phyloP scores from a whole-genome alignment of 2,113 vertebrate genomes.

The Monarcha castaneiventris region DNA sequence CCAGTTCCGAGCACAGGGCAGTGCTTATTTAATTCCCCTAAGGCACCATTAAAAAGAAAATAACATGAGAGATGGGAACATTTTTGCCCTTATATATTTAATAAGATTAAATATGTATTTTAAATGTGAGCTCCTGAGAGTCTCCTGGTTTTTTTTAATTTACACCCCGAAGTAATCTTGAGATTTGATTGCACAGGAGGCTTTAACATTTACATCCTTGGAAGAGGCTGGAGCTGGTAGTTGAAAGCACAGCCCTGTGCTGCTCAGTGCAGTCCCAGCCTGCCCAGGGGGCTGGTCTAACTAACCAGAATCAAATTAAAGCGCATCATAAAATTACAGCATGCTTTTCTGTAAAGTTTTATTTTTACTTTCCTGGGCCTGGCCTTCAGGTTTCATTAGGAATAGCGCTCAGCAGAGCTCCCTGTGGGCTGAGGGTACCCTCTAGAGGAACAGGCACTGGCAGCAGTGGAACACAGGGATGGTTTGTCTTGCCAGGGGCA shows the following conservation, averaged over 20 bases:
- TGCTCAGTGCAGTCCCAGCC: constrained; percentile 23
- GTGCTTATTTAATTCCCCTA: not conserved
- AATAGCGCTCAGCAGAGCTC: constrained; percentile 24
- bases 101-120: constrained; percentile 19
- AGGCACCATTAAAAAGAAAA: not conserved
- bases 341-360: constrained; percentile 68
- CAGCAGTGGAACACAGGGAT: not conserved
- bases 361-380: constrained; percentile 33
- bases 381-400: constrained; percentile 61
- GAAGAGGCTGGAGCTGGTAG: not conserved
- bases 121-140: not conserved
- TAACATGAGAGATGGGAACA: not conserved
- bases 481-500: not conserved
- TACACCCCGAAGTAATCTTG: constrained; percentile 8
- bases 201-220: constrained; percentile 23
- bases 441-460: constrained; percentile 49
- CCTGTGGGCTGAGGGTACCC: constrained; percentile 43
- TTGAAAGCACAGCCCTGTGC: constrained; percentile 29
- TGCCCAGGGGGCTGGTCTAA: constrained; percentile 62
- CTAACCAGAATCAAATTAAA: constrained; percentile 72
- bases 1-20: not conserved
- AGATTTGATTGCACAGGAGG: constrained; percentile 53
- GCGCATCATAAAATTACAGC: constrained; percentile 74
- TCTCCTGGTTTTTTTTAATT: not conserved
- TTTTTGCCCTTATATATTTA: constrained; percentile 16